Evolutionary conservation across 2,888 invertebrate species (phyloP).

Genomic region (Rhagophthalmus giganteus): DNA sequence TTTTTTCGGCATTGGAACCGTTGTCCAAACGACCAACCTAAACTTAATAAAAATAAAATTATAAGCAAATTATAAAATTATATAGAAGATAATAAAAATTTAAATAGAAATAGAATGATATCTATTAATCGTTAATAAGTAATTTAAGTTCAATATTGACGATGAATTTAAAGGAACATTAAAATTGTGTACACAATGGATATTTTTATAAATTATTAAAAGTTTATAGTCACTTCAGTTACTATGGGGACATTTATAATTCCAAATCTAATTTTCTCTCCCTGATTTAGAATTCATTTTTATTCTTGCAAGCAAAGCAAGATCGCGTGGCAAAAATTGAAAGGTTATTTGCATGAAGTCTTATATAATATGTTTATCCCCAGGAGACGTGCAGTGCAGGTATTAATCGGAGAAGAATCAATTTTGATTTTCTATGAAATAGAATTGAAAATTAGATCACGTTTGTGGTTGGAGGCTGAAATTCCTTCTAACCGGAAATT

Average conservation of each 20-base stretch:
- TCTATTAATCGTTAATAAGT: too few relatives aligned
- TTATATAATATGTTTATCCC: slow-evolving; percentile 50
- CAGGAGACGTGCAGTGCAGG: slow-evolving; percentile 46
- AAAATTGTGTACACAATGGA: background rate
- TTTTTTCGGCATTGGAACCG: too few relatives aligned
- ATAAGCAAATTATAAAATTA: too few relatives aligned
- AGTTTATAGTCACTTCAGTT: background rate
- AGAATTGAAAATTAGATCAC: slow-evolving; percentile 48
- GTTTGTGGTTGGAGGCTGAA: slow-evolving; percentile 40
- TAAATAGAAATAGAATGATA: too few relatives aligned
- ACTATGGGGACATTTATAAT: slow-evolving; percentile 7
- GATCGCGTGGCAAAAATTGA: slow-evolving; percentile 27
- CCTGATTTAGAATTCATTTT: slow-evolving; percentile 20
- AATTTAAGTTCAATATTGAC: background rate
- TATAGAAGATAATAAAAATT: too few relatives aligned
- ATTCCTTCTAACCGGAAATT: slow-evolving; percentile 34
- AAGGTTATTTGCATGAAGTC: slow-evolving; percentile 35
- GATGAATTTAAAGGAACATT: background rate
- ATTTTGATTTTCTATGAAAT: slow-evolving; percentile 55
- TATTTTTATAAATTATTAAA: background rate
- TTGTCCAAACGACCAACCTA: too few relatives aligned
- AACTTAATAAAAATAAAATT: background rate
- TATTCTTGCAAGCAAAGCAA: slow-evolving; percentile 21
- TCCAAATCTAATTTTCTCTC: slow-evolving; percentile 25
- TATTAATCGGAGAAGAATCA: slow-evolving; percentile 55